Percentiles rank a stretch among this genome's conserved stretches.
Evolutionary conservation across 2,113 vertebrate genomes (phyloP).

Genomic region (Picathartes gymnocephalus): DNA sequence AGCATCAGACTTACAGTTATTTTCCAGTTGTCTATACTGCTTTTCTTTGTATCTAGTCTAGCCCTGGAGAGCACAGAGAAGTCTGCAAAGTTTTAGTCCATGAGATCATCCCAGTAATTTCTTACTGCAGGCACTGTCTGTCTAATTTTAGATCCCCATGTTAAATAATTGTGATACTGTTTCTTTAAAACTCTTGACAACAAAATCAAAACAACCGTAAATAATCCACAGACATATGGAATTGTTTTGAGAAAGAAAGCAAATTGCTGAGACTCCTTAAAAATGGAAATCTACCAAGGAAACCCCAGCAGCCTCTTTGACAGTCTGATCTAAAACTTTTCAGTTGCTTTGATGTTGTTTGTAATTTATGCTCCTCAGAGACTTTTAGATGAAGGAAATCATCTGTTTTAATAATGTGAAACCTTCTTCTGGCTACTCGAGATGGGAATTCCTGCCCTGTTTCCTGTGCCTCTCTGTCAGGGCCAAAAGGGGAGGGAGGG

Average conservation of each 20-base stretch:
- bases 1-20: background rate
- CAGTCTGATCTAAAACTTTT: background rate
- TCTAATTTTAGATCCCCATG: background rate
- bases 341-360: constrained; percentile 34
- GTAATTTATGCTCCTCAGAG: constrained; percentile 60
- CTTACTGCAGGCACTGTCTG: constrained; percentile 6
- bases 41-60: constrained; percentile 13
- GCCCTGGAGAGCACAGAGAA: background rate
- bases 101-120: constrained; percentile 32
- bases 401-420: constrained; percentile 63
- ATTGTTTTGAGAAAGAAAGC: constrained; percentile 53
- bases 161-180: constrained; percentile 26
- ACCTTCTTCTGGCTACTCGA: constrained; percentile 24
- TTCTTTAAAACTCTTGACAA: constrained; percentile 53
- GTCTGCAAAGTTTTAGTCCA: constrained; percentile 21
- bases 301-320: constrained; percentile 41
- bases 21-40: constrained; percentile 4
- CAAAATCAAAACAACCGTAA: constrained; percentile 43
- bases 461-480: constrained; percentile 34
- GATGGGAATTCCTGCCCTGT: constrained; percentile 53
- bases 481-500: background rate
- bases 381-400: constrained; percentile 50
- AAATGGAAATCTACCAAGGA: constrained; percentile 44
- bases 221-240: constrained; percentile 51
- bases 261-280: constrained; percentile 32